These are phyloP conservation scores for Lithophane ornitopus DNA, from an alignment of 2,888 invertebrate genomes.

Conservation along the genomic window DNA sequence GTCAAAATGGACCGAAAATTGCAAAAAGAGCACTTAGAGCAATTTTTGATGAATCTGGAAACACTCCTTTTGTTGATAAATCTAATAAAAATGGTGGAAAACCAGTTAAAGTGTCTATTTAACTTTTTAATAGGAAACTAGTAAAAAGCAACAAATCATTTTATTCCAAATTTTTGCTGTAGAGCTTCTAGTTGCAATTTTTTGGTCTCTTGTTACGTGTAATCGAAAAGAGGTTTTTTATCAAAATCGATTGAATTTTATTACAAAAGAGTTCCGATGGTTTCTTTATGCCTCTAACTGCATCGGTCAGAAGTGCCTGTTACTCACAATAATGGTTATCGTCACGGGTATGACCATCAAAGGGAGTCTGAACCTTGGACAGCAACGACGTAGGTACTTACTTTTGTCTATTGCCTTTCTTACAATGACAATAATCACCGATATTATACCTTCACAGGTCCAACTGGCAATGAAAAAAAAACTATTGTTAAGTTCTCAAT, in stretches of 20 bases:
- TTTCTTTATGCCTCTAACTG: conserved; percentile 23
- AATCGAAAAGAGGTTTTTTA: conserved; percentile 59
- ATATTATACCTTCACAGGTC: not conserved
- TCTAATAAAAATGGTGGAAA: conserved; percentile 28
- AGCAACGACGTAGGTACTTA: conserved; percentile 7
- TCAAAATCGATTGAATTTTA: conserved; percentile 41
- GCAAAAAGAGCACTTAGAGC: not conserved
- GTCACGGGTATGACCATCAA: conserved; percentile 47
- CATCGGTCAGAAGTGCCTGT: conserved; percentile 9
- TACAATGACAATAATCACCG: conserved; percentile 10
- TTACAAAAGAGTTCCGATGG: conserved; percentile 25
- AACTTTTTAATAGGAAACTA: conserved; percentile 27
- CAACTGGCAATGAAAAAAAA: not conserved
- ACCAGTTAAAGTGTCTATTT: conserved; percentile 23
- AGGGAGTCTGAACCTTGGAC: conserved; percentile 7
- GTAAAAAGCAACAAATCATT: conserved; percentile 16
- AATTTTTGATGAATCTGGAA: not conserved
- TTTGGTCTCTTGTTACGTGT: conserved; percentile 33
- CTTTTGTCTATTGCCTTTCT: conserved; percentile 3
- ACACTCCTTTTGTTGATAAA: conserved; percentile 5
- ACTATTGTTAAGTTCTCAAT: not conserved
- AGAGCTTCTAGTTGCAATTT: conserved; percentile 28
- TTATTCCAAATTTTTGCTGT: conserved; percentile 14
- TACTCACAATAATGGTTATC: conserved; percentile 18
- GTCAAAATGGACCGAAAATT: not conserved